Evolutionary conservation across 2,888 invertebrate genomes (phyloP), one percentile per base, ranked within the genome.

Genomic region (Julus scanicus): DNA sequence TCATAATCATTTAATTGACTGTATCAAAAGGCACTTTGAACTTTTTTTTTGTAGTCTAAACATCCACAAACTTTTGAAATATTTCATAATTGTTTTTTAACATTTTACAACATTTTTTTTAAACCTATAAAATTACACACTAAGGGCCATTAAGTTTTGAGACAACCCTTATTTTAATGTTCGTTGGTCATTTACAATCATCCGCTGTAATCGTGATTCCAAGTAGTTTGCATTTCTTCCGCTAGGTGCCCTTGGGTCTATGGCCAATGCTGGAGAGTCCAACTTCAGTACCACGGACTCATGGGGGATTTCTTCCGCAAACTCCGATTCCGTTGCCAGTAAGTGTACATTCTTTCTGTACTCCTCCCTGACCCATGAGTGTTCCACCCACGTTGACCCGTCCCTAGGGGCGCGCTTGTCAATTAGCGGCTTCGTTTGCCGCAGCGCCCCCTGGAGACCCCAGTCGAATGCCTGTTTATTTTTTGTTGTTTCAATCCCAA

Each of bases 261-360:
- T 85, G 88, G 88, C 86, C 86, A 88, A 84, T 88, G 80, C 86
- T 86, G 86, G 87, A 37, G 87, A 87, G 80, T 80, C 87, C 40
- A 87, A 37, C 83, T 53, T 49, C 87, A 57, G 48, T 86, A 71
- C 86, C 86, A 53, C 63, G 37, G 88, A 88, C 63, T 88, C 88
- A 84, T 88, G 88, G 88, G 88, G 84, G 49, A 85, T 88, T 53
- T 63, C 87, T 39, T 44, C 53, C 57, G 53, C 53, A 20, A 88
- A 88, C 84, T 88, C 88, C 37, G 88, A 88, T 49, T 88, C 86
- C 49, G 57, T 88, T 85, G 63, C 84, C n/a, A 88, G 88, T 88
- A 49, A 88, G 88, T 17, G 15, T 17, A 15, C 57, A 49, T 49
- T 57, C 17, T 6, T 48, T 57, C 29, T 29, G 29, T 29, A 29